A percentile compares a stretch with the other conserved stretches of the same genome.
Conservation (phyloP, 2,113 vertebrate species). For the Dicerorhinus sumatrensis region DNA sequence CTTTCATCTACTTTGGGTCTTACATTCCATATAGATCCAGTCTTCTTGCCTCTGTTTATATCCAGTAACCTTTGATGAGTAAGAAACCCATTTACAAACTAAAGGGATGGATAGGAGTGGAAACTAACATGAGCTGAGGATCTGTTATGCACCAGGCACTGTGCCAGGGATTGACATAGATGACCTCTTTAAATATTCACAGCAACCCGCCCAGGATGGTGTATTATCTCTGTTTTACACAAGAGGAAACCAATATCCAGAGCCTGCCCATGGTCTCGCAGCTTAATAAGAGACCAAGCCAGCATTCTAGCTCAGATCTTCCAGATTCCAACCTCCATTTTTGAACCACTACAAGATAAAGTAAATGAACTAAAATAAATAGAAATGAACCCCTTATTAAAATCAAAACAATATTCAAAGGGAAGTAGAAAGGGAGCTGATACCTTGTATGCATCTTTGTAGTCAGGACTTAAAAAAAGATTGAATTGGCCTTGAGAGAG, state of each 20-base stretch:
- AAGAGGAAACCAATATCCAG: neutral
- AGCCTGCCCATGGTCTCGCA: neutral
- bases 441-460: neutral
- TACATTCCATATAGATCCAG: neutral
- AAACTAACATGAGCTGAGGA: neutral
- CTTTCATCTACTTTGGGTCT: neutral
- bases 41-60: neutral
- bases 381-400: neutral
- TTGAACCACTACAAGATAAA: neutral
- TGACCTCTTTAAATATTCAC: neutral
- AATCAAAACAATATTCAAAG: neutral
- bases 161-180: neutral
- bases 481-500: neutral
- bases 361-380: neutral
- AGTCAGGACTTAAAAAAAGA: neutral
- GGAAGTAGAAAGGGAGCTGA: neutral
- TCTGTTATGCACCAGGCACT: neutral
- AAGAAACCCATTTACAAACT: neutral
- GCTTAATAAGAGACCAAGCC: neutral
- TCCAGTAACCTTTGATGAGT: neutral
- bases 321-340: neutral
- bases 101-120: neutral
- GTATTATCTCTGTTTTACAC: neutral
- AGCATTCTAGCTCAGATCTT: neutral
- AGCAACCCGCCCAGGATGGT: neutral